Percentiles rank a stretch among this genome's conserved stretches.
Evolutionary conservation across 2,113 vertebrate species (phyloP).

Genomic region (Papio anubis): DNA sequence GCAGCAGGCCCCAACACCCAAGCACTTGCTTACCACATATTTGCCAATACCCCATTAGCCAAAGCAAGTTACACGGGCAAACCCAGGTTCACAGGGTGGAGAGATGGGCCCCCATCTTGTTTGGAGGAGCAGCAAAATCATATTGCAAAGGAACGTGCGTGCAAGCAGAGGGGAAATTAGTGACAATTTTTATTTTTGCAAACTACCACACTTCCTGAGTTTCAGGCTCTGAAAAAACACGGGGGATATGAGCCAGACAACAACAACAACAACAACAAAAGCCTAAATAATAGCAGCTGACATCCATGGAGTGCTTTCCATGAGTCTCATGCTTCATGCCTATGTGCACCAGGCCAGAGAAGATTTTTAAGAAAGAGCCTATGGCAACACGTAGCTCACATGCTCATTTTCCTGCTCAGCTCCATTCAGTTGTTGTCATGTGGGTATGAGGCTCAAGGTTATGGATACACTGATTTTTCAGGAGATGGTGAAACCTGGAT

Average conservation of each 20-base stretch:
- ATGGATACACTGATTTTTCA: not conserved
- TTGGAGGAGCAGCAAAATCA: not conserved
- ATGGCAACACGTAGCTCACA: accelerated
- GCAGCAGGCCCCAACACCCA: not conserved
- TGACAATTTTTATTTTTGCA: not conserved
- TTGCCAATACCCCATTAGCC: not conserved
- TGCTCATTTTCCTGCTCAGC: not conserved
- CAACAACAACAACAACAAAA: not conserved
- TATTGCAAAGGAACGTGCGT: accelerated
- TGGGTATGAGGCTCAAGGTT: not conserved
- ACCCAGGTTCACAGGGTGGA: no score
- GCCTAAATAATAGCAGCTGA: not conserved
- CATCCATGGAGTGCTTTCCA: accelerated
- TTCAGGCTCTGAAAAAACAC: not conserved
- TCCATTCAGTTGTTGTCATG: accelerated
- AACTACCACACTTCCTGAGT: not conserved
- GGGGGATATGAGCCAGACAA: not conserved
- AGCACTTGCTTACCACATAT: not conserved
- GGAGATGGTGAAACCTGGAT: not conserved
- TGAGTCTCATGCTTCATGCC: not conserved
- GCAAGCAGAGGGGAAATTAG: accelerated
- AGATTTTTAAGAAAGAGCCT: not conserved
- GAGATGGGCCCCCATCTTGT: accelerated
- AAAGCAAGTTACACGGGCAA: not conserved
- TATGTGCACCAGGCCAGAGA: not conserved